phyloP scores from a whole-genome alignment of 2,888 invertebrate genomes.

The Coleophora deauratella region DNA sequence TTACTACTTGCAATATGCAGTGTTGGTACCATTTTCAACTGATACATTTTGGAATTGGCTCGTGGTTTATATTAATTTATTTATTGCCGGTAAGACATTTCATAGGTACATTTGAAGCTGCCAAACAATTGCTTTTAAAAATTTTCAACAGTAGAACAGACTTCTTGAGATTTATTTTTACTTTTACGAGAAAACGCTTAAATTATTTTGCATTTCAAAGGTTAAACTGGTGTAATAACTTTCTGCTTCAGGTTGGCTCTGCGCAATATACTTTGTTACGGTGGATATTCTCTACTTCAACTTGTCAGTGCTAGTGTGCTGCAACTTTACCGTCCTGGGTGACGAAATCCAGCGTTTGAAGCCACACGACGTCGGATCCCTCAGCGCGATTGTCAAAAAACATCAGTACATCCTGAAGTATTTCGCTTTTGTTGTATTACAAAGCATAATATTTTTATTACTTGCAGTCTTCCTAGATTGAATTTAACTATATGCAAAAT shows the following conservation, averaged over 20 bases:
- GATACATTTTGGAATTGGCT: slow-evolving; percentile 40
- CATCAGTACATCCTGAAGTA: slow-evolving; percentile 54
- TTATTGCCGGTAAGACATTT: slow-evolving; percentile 36
- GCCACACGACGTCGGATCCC: not conserved
- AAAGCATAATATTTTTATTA: too few species aligned
- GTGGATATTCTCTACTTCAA: slow-evolving; percentile 48
- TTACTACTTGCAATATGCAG: slow-evolving; percentile 40
- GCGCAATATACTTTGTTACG: slow-evolving; percentile 41
- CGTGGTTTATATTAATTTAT: slow-evolving; percentile 36
- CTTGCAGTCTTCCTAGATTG: too few species aligned
- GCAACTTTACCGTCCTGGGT: slow-evolving; percentile 40
- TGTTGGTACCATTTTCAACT: slow-evolving; percentile 43
- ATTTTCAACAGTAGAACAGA: too few species aligned
- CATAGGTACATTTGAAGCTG: too few species aligned
- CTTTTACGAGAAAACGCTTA: too few species aligned
- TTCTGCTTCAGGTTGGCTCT: slow-evolving; percentile 40
- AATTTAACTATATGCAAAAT: too few species aligned
- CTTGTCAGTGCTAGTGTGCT: slow-evolving; percentile 47
- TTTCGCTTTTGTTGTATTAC: not conserved
- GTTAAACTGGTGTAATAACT: too few species aligned
- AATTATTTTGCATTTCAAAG: too few species aligned
- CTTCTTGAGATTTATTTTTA: too few species aligned
- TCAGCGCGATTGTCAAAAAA: slow-evolving; percentile 21
- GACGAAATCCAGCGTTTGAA: slow-evolving; percentile 29
- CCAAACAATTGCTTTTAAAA: too few species aligned